phyloP scores from a whole-genome alignment of 2,888 invertebrate genomes.

The Ophraella communa region DNA sequence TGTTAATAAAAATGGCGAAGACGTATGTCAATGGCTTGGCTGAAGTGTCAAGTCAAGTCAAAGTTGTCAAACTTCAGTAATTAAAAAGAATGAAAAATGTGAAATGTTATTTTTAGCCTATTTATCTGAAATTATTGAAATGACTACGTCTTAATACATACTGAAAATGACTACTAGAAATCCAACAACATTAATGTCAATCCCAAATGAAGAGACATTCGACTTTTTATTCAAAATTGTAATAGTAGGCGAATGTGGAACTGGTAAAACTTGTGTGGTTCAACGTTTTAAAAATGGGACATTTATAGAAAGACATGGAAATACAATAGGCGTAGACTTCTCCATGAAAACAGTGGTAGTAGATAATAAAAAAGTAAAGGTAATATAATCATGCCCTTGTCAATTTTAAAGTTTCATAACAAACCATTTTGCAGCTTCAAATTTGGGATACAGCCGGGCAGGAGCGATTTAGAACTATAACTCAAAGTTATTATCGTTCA shows the following conservation, averaged over 20 bases:
- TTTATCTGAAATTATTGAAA: slow-evolving; percentile 12
- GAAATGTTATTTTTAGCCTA: slow-evolving; percentile 20
- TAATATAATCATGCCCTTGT: slow-evolving; percentile 54
- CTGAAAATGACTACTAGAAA: slow-evolving; percentile 72
- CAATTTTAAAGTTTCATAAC: background rate
- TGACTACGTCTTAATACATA: slow-evolving; percentile 5
- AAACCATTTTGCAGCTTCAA: slow-evolving; percentile 70
- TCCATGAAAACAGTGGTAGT: slow-evolving; percentile 96
- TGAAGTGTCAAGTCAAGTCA: background rate
- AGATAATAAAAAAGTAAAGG: slow-evolving; percentile 95
- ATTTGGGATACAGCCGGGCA: slow-evolving; percentile 98
- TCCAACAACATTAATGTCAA: slow-evolving; percentile 77
- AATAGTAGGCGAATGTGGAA: slow-evolving; percentile 88
- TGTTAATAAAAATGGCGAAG: too few relatives aligned
- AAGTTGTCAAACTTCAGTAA: background rate
- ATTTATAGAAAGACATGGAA: slow-evolving; percentile 93
- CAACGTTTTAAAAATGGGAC: slow-evolving; percentile 95
- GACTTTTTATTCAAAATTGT: slow-evolving; percentile 97
- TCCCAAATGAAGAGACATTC: slow-evolving; percentile 79
- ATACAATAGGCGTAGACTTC: slow-evolving; percentile 97
- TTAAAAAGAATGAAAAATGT: slow-evolving; percentile 10
- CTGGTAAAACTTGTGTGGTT: slow-evolving; percentile 94
- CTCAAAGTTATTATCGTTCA: slow-evolving; percentile 95
- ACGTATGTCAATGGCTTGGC: background rate
- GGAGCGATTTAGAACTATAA: slow-evolving; percentile 94